Percentiles rank a stretch among this genome's conserved stretches.
Conservation (phyloP, 1,140 invertebrate species). For the Temnothorax longispinosus region DNA sequence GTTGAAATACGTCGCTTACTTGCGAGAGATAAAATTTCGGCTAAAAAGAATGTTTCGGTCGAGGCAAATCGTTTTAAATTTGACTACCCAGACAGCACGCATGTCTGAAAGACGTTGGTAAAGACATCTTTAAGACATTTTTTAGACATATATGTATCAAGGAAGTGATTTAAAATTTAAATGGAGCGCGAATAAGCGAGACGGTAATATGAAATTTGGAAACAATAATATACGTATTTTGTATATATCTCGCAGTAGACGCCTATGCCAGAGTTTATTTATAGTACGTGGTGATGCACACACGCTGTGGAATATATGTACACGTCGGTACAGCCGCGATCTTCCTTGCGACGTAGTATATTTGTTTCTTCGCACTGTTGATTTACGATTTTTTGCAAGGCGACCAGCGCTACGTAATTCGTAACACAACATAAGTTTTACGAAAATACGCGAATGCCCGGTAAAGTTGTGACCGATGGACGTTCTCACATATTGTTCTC, state of each 20-base stretch:
- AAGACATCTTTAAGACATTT: too few relatives aligned
- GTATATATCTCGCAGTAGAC: neutral
- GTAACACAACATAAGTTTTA: neutral
- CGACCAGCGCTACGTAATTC: neutral
- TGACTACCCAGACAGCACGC: too few relatives aligned
- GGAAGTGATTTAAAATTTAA: too few relatives aligned
- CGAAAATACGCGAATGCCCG: neutral
- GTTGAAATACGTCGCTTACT: neutral
- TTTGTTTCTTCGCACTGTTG: neutral
- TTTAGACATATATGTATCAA: too few relatives aligned
- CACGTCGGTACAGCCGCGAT: constrained; percentile 63
- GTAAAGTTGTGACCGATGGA: neutral
- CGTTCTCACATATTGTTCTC: neutral
- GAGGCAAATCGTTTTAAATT: too few relatives aligned
- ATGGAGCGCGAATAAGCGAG: neutral
- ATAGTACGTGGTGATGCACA: constrained; percentile 67
- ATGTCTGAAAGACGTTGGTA: too few relatives aligned
- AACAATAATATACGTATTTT: neutral
- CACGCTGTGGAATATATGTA: constrained; percentile 53
- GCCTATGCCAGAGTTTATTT: constrained; percentile 69
- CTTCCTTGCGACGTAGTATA: constrained; percentile 50
- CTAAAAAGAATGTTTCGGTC: too few relatives aligned
- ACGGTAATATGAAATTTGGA: neutral
- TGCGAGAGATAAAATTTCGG: neutral
- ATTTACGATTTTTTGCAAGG: neutral